These are phyloP conservation scores for Psittacula echo DNA, from an alignment of 2,797 vertebrate genomes.

Conservation along the genomic window DNA sequence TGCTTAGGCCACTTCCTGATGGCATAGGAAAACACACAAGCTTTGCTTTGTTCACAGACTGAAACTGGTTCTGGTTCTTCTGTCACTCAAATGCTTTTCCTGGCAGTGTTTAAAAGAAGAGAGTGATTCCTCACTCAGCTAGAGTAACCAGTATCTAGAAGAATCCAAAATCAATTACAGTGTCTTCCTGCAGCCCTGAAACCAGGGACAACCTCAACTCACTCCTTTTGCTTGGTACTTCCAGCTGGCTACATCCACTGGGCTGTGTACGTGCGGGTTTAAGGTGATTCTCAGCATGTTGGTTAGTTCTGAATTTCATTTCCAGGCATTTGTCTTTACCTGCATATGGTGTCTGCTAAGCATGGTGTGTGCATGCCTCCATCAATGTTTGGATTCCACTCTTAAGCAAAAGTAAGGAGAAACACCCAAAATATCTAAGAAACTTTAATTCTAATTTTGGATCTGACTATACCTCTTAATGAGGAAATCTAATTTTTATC, in stretches of 20 bases:
- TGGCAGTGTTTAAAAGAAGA: background rate
- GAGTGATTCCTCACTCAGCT: background rate
- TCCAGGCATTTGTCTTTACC: background rate
- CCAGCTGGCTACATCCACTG: background rate
- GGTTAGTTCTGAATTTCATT: background rate
- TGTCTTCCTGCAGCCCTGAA: background rate
- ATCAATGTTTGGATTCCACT: background rate
- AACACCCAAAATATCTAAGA: background rate
- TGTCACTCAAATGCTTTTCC: background rate
- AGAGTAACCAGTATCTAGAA: background rate
- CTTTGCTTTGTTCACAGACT: background rate
- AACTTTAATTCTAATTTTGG: background rate
- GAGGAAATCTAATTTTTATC: background rate
- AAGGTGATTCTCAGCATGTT: background rate
- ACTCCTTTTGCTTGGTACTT: background rate
- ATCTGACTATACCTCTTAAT: background rate
- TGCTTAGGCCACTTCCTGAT: background rate
- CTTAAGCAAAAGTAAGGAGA: background rate
- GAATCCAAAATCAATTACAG: background rate
- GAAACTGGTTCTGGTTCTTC: background rate
- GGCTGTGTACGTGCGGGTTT: background rate
- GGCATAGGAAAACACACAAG: background rate
- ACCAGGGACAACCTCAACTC: background rate
- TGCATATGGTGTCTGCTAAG: fast-evolving
- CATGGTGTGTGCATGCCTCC: background rate